Percentiles rank a stretch among this genome's conserved stretches.
Conservation (phyloP, 2,113 vertebrate genomes). For the Thamnophis sirtalis region DNA sequence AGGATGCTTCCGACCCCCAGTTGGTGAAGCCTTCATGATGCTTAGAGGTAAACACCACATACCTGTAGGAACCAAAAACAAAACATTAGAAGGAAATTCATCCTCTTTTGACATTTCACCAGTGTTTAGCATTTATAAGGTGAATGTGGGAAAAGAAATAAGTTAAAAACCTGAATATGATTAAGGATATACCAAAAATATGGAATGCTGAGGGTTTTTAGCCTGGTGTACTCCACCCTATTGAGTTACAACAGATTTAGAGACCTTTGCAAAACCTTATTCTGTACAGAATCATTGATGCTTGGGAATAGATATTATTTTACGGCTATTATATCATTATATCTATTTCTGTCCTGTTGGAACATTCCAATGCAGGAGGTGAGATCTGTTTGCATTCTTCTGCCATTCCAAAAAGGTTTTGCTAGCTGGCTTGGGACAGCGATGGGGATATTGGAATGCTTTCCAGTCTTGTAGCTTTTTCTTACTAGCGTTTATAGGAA, state of each 20-base stretch:
- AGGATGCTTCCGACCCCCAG: conserved; percentile 84
- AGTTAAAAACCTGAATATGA: neutral
- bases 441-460: neutral
- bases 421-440: neutral
- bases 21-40: conserved; percentile 96
- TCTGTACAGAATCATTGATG: neutral
- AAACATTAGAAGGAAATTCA: neutral
- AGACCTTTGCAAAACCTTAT: neutral
- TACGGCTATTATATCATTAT: neutral
- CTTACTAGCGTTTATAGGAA: neutral
- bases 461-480: neutral
- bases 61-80: conserved; percentile 65
- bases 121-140: neutral
- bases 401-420: neutral
- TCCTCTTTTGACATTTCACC: neutral
- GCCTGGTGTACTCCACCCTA: neutral
- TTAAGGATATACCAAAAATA: neutral
- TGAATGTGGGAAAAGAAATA: neutral
- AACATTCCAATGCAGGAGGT: neutral
- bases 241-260: neutral
- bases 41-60: conserved; percentile 91
- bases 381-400: neutral
- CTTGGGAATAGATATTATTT: neutral
- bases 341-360: neutral
- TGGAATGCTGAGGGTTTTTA: neutral